Evolutionary conservation across 2,113 vertebrate species (phyloP), one percentile per base, ranked within the genome.

Genomic region (Symphodus melops): DNA sequence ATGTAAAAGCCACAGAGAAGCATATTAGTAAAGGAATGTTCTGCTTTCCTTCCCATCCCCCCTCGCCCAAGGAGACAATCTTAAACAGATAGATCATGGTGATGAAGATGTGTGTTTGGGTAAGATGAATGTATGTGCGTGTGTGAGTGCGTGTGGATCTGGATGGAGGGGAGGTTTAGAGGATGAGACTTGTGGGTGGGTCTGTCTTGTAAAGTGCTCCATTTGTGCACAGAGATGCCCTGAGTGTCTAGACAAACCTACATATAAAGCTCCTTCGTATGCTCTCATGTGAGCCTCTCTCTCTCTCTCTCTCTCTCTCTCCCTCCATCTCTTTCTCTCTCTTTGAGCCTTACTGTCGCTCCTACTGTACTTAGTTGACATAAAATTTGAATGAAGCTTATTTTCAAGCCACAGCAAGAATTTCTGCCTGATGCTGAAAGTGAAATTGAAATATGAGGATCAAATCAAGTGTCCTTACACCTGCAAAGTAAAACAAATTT

Each of bases 361-460:
- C 53, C 62, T 78, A 79, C 88, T 89, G 82, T 88, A 91, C 82
- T 82, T 83, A 89, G 77, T 63, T 9, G 4, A 36, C 73, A 88
- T 90, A 0, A 81, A 89, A 86, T 55, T 90, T 86, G 42, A 76
- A 92, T 87, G 68, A 82, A 41, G 46, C 56, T 58, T 67, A 73
- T 44, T 65, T 78, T 87, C 33, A 17, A 75, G 64, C 66, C 49
- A 28, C 58, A 39, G 78, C 44, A 56, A 49, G 54, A 25, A 13
- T 58, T 12, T 71, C 58, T 59, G 25, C 60, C 13, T 21, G 23
- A 49, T 54, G 25, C 33, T 61, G 46, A 67, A 72, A 66, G 19
- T 54, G 23, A 20, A 28, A 2, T 12, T 19, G 2, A 67, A 71
- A 71, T 56, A 48, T 59, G 9, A 14, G 23, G 7, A 51, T 44